Conservation (phyloP, 2,888 invertebrate genomes). For the Thumatha senex region DNA sequence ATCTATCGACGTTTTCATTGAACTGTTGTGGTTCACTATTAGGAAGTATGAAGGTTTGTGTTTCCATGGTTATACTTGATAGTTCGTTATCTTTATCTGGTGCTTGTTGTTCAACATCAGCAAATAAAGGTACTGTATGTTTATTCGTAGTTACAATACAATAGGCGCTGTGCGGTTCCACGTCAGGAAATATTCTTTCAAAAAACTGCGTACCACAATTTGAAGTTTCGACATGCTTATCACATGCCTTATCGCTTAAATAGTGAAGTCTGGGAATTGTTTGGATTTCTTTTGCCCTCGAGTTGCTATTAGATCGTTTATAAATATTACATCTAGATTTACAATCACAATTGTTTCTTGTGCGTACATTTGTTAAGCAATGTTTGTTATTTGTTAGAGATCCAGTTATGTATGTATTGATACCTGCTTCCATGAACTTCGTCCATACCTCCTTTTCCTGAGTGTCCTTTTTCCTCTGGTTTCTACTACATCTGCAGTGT, state of each 20-base stretch:
- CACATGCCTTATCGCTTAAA: conserved; percentile 54
- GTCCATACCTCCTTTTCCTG: conserved; percentile 42
- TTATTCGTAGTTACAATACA: background rate
- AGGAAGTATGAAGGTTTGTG: background rate
- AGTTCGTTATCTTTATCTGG: background rate
- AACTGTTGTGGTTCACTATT: background rate
- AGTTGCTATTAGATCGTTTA: conserved; percentile 24
- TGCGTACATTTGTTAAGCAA: conserved; percentile 55
- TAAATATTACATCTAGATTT: conserved; percentile 37
- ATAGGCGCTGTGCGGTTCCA: background rate
- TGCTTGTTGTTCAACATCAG: background rate
- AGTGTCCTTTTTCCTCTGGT: conserved; percentile 37
- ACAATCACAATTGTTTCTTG: conserved; percentile 36
- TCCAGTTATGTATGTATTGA: conserved; percentile 54
- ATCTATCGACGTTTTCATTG: background rate
- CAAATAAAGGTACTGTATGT: background rate
- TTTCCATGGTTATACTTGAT: background rate
- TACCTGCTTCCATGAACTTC: conserved; percentile 39
- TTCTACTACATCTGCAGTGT: conserved; percentile 24
- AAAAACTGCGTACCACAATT: conserved; percentile 46
- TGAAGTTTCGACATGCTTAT: conserved; percentile 34
- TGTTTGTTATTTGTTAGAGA: conserved; percentile 49
- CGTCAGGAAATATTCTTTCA: background rate
- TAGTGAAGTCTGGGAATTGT: conserved; percentile 20
- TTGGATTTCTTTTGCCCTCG: conserved; percentile 46